These are phyloP conservation scores for Coecobrya sp. DNA, from an alignment of 2,888 invertebrate genomes.

Conservation along the genomic window DNA sequence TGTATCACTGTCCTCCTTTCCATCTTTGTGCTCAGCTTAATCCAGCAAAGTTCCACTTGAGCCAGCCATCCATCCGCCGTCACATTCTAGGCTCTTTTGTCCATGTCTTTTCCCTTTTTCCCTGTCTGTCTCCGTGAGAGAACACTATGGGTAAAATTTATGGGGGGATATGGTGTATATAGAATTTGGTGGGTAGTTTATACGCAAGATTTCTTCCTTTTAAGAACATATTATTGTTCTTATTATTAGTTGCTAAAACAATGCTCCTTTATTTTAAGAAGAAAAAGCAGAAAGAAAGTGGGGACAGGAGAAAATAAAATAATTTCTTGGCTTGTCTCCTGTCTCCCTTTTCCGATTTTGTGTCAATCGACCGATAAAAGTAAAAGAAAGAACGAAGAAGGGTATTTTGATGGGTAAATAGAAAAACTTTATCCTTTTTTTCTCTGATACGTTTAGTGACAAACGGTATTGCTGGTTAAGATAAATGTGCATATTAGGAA, in stretches of 20 bases:
- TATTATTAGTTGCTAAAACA: conserved; percentile 12
- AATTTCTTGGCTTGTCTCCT: conserved; percentile 36
- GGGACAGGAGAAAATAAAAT: not conserved
- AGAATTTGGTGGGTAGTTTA: conserved; percentile 17
- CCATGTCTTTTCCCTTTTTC: conserved; percentile 28
- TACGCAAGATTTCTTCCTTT: not conserved
- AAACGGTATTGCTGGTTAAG: not conserved
- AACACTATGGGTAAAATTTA: not conserved
- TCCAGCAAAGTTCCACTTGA: conserved; percentile 57
- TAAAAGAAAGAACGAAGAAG: not conserved
- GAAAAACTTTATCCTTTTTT: conserved; percentile 10
- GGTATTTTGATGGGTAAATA: conserved; percentile 13
- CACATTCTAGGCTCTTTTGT: conserved; percentile 1
- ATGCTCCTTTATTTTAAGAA: not conserved
- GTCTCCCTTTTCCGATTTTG: conserved; percentile 20
- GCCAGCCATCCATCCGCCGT: conserved; percentile 51
- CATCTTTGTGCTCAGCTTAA: not conserved
- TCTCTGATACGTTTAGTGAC: conserved; percentile 26
- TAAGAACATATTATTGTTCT: conserved; percentile 9
- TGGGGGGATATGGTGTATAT: not conserved
- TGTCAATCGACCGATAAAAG: conserved; percentile 34
- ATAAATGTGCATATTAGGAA: conserved; percentile 16
- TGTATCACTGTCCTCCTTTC: conserved; percentile 48
- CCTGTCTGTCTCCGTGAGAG: not conserved
- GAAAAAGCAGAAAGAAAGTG: conserved; percentile 14